Percentiles rank a stretch among this genome's conserved stretches.
phyloP scores from a whole-genome alignment of 1,140 invertebrate genomes.

The Ooceraea biroi region DNA sequence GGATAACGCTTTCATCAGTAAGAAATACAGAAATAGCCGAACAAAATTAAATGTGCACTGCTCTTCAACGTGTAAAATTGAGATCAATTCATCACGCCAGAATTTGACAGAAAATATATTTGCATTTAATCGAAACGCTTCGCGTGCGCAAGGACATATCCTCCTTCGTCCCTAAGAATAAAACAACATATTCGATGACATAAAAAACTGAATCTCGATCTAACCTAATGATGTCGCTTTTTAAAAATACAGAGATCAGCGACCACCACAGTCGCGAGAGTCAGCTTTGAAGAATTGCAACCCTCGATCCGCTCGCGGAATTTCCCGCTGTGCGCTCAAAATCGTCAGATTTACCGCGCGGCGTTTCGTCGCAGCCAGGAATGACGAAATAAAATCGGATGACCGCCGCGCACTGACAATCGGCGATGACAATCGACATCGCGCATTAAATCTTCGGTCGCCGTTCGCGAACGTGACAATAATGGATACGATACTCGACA shows the following conservation, averaged over 20 bases:
- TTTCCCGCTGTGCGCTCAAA: too few species aligned
- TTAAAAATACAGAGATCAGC: too few species aligned
- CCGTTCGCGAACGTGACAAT: slow-evolving; percentile 8
- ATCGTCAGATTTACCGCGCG: too few species aligned
- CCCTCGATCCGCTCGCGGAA: too few species aligned
- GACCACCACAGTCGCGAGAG: not conserved
- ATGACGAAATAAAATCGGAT: slow-evolving; percentile 37
- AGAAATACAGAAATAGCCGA: not conserved
- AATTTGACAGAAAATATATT: too few species aligned
- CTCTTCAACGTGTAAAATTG: not conserved
- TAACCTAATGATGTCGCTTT: too few species aligned
- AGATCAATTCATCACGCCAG: not conserved
- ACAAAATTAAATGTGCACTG: not conserved
- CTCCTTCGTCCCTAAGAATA: too few species aligned
- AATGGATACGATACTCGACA: slow-evolving; percentile 35
- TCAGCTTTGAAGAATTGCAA: too few species aligned
- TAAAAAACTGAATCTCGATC: not conserved
- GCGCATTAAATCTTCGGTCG: slow-evolving; percentile 42
- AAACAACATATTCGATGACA: not conserved
- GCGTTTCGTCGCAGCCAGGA: slow-evolving; percentile 14
- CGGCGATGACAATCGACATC: slow-evolving; percentile 23
- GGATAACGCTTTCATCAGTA: not conserved
- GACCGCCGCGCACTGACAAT: slow-evolving; percentile 1
- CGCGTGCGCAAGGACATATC: too few species aligned
- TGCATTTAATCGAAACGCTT: too few species aligned